Conservation (phyloP, 2,888 invertebrate genomes). For the Digitonthophagus gazella region DNA sequence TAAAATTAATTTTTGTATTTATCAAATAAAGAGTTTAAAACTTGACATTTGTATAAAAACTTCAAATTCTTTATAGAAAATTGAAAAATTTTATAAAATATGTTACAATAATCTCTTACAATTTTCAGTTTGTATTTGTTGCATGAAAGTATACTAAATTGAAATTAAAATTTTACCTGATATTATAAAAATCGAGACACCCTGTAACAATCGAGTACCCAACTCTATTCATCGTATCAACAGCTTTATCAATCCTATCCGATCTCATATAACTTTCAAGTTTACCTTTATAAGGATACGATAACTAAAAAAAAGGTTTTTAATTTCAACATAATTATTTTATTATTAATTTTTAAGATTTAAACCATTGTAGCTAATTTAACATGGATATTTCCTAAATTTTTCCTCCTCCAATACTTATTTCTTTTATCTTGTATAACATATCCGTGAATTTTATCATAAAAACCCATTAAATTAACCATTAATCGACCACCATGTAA, state of each 20-base stretch:
- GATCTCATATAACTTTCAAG: conserved; percentile 2
- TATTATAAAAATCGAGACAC: conserved; percentile 10
- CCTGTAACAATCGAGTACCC: not conserved
- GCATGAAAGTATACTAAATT: not conserved
- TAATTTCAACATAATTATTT: not conserved
- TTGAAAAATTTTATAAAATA: too few species aligned
- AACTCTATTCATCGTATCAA: conserved; percentile 6
- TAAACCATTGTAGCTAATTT: not conserved
- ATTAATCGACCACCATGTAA: not conserved
- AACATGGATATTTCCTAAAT: conserved; percentile 1
- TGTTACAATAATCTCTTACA: too few species aligned
- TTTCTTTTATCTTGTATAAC: not conserved
- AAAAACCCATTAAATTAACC: not conserved
- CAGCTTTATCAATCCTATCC: not conserved
- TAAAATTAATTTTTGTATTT: too few species aligned
- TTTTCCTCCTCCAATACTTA: conserved; percentile 7
- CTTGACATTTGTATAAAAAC: too few species aligned
- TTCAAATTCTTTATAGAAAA: too few species aligned
- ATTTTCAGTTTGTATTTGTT: too few species aligned
- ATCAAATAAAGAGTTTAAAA: too few species aligned
- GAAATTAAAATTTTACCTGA: not conserved
- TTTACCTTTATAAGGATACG: conserved; percentile 7
- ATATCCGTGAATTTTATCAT: not conserved
- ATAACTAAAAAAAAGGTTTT: not conserved
- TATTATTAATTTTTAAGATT: too few species aligned